Percentiles rank a stretch among this genome's conserved stretches.
These are phyloP conservation scores for Anolis apletophallus DNA, from an alignment of 2,797 vertebrate species.

Conservation along the genomic window DNA sequence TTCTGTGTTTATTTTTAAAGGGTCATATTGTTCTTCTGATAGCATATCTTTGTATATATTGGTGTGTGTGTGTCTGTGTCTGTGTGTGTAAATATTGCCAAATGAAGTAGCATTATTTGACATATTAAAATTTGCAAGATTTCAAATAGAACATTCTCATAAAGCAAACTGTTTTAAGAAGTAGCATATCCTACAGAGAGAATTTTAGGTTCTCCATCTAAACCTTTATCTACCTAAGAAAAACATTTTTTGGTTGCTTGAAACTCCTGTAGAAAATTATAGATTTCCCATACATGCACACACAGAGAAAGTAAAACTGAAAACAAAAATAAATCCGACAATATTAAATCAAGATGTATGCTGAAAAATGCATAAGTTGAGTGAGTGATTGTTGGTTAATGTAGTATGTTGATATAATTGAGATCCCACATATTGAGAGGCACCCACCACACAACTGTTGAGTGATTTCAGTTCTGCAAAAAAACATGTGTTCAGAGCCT, in stretches of 20 bases:
- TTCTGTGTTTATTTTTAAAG: slow-evolving; percentile 73
- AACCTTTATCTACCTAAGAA: slow-evolving; percentile 48
- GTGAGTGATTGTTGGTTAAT: slow-evolving; percentile 43
- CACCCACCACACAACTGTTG: too few species aligned
- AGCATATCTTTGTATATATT: slow-evolving; percentile 68
- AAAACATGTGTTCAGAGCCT: too few species aligned
- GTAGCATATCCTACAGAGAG: slow-evolving; percentile 43
- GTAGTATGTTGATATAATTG: background rate
- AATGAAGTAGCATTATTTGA: background rate
- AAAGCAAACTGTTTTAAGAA: slow-evolving; percentile 65
- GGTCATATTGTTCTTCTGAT: slow-evolving; percentile 81
- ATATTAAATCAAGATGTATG: slow-evolving; percentile 62
- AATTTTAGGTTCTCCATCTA: slow-evolving; percentile 13
- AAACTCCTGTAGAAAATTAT: slow-evolving; percentile 61
- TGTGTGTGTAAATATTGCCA: too few species aligned
- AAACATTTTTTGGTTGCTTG: slow-evolving; percentile 32
- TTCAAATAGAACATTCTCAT: slow-evolving; percentile 63
- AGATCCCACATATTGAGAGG: background rate
- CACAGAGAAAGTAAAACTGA: background rate
- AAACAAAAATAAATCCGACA: slow-evolving; percentile 50
- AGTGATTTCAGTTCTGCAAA: too few species aligned
- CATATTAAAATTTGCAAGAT: background rate
- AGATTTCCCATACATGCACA: background rate
- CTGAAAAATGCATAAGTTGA: slow-evolving; percentile 35
- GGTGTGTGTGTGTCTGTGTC: too few species aligned